Conservation (phyloP, 2,888 invertebrate species). For the Eledone cirrhosa region DNA sequence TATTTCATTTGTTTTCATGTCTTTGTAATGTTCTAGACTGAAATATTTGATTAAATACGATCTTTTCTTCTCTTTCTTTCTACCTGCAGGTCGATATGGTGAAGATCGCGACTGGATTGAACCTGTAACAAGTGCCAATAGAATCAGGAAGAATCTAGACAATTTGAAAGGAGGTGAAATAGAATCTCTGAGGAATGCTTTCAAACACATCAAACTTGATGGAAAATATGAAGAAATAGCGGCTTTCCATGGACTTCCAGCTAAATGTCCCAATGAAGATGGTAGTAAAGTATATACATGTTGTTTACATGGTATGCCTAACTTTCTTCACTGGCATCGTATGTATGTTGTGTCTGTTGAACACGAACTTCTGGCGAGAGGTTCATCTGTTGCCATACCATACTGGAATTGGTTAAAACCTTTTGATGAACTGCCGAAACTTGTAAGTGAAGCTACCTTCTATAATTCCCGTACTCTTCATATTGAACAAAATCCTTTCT, state of each 20-base stretch:
- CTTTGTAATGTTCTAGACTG: too few relatives aligned
- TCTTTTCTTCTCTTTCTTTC: not conserved
- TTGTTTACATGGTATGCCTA: conserved; percentile 40
- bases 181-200: conserved; percentile 39
- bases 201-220: conserved; percentile 36
- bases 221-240: conserved; percentile 38
- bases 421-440: conserved; percentile 33
- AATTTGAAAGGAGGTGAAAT: conserved; percentile 36
- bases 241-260: conserved; percentile 41
- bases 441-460: conserved; percentile 37
- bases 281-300: conserved; percentile 33
- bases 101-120: conserved; percentile 31
- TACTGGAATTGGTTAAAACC: conserved; percentile 41
- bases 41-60: too few relatives aligned
- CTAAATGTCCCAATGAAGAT: conserved; percentile 34
- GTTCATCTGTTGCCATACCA: conserved; percentile 39
- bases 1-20: too few relatives aligned
- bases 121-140: conserved; percentile 33
- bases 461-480: conserved; percentile 37
- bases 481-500: conserved; percentile 37
- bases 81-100: conserved; percentile 23
- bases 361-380: conserved; percentile 36
- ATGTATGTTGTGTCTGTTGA: conserved; percentile 38
- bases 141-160: conserved; percentile 35
- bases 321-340: conserved; percentile 41